Conservation (phyloP, 2,113 vertebrate species). For the Melanerpes aurifrons region DNA sequence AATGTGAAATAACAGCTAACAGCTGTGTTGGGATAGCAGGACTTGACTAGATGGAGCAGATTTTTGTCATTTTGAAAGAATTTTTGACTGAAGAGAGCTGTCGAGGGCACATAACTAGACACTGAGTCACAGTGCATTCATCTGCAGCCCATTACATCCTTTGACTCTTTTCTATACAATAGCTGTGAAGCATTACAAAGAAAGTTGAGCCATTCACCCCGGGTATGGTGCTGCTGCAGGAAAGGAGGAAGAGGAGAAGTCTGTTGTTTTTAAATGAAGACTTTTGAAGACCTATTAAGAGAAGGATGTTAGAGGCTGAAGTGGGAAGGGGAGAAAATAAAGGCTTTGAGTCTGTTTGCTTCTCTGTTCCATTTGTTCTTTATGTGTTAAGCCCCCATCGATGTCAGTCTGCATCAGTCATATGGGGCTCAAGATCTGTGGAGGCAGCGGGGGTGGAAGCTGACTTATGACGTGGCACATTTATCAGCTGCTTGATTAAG, state of each 20-base stretch:
- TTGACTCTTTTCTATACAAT: not conserved
- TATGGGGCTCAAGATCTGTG: not conserved
- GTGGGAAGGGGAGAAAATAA: not conserved
- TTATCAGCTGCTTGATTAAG: not conserved
- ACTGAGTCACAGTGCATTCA: constrained; percentile 56
- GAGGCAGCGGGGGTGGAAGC: not conserved
- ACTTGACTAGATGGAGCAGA: constrained; percentile 14
- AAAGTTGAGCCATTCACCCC: not conserved
- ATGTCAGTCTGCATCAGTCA: not conserved
- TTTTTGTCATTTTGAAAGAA: constrained; percentile 28
- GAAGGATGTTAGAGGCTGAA: not conserved
- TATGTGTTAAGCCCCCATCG: not conserved
- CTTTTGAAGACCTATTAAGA: not conserved
- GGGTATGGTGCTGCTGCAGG: not conserved
- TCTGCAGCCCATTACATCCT: constrained; percentile 40
- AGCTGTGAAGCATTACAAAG: not conserved
- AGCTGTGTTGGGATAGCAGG: constrained; percentile 33
- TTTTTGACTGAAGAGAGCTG: constrained; percentile 32
- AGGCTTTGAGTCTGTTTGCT: not conserved
- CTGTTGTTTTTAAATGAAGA: not conserved
- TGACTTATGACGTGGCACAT: not conserved
- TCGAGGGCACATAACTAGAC: constrained; percentile 62
- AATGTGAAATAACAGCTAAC: constrained; percentile 51
- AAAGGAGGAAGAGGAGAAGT: not conserved
- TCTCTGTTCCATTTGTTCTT: not conserved